Evolutionary conservation across 2,888 invertebrate species (phyloP).

Genomic region (Tortricodes alternella): DNA sequence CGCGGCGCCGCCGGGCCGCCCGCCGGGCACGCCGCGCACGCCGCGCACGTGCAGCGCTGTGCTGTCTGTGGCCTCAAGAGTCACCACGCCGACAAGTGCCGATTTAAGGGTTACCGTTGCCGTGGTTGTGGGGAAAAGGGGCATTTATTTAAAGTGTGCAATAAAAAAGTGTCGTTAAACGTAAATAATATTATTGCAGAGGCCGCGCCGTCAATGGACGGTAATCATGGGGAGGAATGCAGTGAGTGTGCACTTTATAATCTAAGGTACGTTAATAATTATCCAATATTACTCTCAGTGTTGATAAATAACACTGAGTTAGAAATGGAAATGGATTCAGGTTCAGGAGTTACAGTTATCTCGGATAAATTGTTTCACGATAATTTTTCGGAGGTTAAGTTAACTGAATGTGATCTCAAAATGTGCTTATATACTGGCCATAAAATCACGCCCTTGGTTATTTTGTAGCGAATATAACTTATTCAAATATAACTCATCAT

Average conservation of each 20-base stretch:
- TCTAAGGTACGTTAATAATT: constrained; percentile 20
- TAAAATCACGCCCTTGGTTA: constrained; percentile 2
- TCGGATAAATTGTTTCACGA: background rate
- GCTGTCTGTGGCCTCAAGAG: constrained; percentile 27
- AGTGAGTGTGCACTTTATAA: constrained; percentile 26
- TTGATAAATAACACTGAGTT: constrained; percentile 6
- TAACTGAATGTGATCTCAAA: background rate
- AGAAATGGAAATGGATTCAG: constrained; percentile 21
- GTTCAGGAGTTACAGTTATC: background rate
- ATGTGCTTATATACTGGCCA: background rate
- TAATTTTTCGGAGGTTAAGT: background rate
- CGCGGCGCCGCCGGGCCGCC: no score
- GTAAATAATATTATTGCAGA: constrained; percentile 5
- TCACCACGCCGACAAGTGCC: constrained; percentile 25
- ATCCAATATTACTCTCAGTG: constrained; percentile 15
- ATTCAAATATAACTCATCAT: background rate
- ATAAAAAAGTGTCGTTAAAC: background rate
- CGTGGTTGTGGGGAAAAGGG: constrained; percentile 26
- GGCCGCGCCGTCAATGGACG: background rate
- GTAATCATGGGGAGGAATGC: constrained; percentile 7
- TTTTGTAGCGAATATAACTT: background rate
- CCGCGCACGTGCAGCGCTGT: background rate
- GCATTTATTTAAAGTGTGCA: constrained; percentile 28
- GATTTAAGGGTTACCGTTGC: constrained; percentile 25
- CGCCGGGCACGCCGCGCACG: background rate